phyloP scores from a whole-genome alignment of 1,140 invertebrate species.

The Hyposmocoma kahamanoa region DNA sequence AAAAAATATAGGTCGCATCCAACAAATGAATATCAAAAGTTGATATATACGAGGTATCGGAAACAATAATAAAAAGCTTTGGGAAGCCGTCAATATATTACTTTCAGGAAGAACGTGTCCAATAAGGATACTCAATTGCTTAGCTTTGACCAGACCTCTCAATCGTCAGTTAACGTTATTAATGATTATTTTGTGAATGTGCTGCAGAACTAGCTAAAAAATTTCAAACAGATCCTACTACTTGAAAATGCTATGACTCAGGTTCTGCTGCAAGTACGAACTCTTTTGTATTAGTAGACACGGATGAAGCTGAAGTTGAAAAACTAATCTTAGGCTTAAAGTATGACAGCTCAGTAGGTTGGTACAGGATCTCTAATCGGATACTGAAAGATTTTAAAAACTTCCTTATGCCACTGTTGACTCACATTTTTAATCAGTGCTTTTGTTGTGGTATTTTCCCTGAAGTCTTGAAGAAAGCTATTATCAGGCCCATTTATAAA shows the following conservation, averaged over 20 bases:
- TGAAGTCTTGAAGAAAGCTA: conserved; percentile 10
- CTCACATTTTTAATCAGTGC: conserved; percentile 12
- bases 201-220: not conserved
- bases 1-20: conserved; percentile 14
- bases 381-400: conserved; percentile 11
- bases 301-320: not conserved
- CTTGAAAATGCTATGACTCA: not conserved
- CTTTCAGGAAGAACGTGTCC: not conserved
- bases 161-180: not conserved
- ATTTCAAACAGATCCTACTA: not conserved
- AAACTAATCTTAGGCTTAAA: not conserved
- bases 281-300: not conserved
- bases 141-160: not conserved
- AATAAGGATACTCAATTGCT: not conserved
- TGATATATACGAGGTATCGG: conserved; percentile 13
- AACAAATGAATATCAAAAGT: conserved; percentile 8
- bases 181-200: not conserved
- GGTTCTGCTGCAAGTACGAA: not conserved
- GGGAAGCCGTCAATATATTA: conserved; percentile 15
- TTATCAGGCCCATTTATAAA: conserved; percentile 15
- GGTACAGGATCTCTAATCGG: conserved; percentile 6
- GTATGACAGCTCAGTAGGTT: not conserved
- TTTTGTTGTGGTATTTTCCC: conserved; percentile 12
- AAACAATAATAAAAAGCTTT: conserved; percentile 13
- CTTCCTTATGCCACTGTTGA: conserved; percentile 4